A percentile compares a stretch with the other conserved stretches of the same genome.
phyloP scores from a whole-genome alignment of 2,888 invertebrate genomes.

The Parelbella ahira region DNA sequence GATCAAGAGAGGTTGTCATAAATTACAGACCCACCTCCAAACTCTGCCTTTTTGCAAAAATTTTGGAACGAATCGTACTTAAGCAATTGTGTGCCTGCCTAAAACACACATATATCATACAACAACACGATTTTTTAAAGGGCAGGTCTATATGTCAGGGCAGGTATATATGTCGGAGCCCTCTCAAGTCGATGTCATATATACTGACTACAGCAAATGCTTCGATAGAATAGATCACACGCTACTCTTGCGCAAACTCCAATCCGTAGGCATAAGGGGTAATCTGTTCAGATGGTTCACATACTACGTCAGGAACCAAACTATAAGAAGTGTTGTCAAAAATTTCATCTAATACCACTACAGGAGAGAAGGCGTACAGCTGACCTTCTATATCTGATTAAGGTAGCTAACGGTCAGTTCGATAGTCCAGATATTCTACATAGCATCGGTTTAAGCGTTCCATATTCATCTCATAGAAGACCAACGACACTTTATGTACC shows the following conservation, averaged over 20 bases:
- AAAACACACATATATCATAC: constrained; percentile 2
- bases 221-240: constrained; percentile 3
- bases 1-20: background rate
- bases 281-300: constrained; percentile 1
- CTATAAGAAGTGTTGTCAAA: background rate
- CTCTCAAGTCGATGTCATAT: background rate
- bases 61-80: background rate
- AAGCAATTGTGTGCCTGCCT: constrained; percentile 1
- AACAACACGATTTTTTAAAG: background rate
- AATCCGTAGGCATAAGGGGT: background rate
- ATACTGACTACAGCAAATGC: too few relatives aligned
- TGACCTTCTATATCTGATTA: background rate
- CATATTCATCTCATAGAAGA: background rate
- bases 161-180: background rate
- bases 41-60: constrained; percentile 11
- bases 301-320: background rate
- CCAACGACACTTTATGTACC: too few relatives aligned
- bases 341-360: background rate
- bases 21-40: constrained; percentile 16
- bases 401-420: background rate
- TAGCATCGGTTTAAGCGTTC: background rate
- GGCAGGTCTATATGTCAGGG: constrained; percentile 4
- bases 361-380: background rate
- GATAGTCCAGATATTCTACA: background rate
- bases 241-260: background rate